Conservation (phyloP, 2,113 vertebrate genomes). For the Rhabdomys dilectus region DNA sequence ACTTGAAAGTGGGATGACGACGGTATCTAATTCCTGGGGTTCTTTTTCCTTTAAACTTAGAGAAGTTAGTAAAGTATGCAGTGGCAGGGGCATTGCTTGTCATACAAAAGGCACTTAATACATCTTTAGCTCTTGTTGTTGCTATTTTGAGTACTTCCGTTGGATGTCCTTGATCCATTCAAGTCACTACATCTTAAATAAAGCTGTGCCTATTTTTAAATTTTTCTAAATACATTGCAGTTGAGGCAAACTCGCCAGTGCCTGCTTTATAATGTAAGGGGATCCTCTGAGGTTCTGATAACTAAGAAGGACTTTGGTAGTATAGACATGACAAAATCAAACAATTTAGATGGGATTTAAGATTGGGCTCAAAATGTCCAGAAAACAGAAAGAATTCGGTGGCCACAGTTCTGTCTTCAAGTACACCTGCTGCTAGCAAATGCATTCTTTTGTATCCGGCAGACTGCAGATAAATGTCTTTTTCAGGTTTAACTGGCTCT, state of each 20-base stretch:
- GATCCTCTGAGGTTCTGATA: background rate
- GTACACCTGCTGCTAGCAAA: slow-evolving; percentile 68
- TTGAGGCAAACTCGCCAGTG: background rate
- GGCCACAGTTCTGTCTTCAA: slow-evolving; percentile 28
- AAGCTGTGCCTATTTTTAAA: background rate
- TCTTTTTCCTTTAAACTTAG: background rate
- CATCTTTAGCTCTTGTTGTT: slow-evolving; percentile 23
- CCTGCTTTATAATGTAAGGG: background rate
- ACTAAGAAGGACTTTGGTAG: slow-evolving; percentile 39
- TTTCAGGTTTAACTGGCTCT: slow-evolving; percentile 54
- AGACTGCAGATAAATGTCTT: slow-evolving; percentile 37
- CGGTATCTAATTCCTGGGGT: background rate
- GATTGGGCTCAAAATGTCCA: background rate
- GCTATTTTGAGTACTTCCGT: slow-evolving; percentile 27
- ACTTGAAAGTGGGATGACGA: background rate
- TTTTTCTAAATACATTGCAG: background rate
- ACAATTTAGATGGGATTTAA: background rate
- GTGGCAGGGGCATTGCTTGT: slow-evolving; percentile 5
- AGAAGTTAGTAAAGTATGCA: background rate
- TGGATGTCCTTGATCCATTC: too few species aligned
- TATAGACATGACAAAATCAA: background rate
- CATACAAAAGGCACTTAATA: slow-evolving; percentile 25
- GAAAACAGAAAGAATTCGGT: background rate
- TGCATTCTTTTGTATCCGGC: slow-evolving; percentile 19
- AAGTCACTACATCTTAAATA: slow-evolving; percentile 29